Conservation (phyloP, 2,113 vertebrate species). For the Sorex fumeus region DNA sequence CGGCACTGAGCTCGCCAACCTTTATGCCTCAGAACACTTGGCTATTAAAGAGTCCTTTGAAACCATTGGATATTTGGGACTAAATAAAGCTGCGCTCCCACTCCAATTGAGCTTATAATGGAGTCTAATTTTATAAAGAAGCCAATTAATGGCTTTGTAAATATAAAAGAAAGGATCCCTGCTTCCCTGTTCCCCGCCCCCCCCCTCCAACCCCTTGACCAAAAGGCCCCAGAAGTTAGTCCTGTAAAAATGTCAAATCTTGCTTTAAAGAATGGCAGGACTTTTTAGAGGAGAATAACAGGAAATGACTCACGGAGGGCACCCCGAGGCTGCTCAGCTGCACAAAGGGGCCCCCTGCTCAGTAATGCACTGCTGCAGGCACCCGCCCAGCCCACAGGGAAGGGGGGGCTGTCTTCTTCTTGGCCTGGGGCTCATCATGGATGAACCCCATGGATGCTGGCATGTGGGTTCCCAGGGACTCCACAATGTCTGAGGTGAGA, state of each 20-base stretch:
- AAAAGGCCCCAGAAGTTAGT: slow-evolving; percentile 61
- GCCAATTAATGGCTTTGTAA: slow-evolving; percentile 88
- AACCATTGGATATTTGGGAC: slow-evolving; percentile 63
- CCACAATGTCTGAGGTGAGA: background rate
- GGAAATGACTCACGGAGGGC: slow-evolving; percentile 86
- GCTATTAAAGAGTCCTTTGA: slow-evolving; percentile 55
- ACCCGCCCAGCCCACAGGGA: background rate
- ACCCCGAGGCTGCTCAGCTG: slow-evolving; percentile 47
- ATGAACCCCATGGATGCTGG: too few relatives aligned
- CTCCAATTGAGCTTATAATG: slow-evolving; percentile 77
- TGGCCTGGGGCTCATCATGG: background rate
- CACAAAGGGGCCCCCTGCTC: slow-evolving; percentile 65
- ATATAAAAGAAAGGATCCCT: slow-evolving; percentile 67
- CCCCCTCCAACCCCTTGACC: slow-evolving; percentile 61
- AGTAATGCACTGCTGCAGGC: slow-evolving; percentile 50
- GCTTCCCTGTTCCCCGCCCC: background rate
- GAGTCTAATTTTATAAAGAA: slow-evolving; percentile 87
- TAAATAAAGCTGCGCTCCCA: slow-evolving; percentile 71
- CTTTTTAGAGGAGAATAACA: slow-evolving; percentile 82
- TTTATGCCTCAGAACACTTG: background rate
- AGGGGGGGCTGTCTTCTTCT: background rate
- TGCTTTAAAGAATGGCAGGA: slow-evolving; percentile 78
- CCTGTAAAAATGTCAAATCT: slow-evolving; percentile 80
- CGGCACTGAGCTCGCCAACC: background rate
- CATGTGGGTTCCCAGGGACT: too few relatives aligned